These are phyloP conservation scores for Pardalotus punctatus DNA, from an alignment of 2,113 vertebrate species.

Conservation along the genomic window DNA sequence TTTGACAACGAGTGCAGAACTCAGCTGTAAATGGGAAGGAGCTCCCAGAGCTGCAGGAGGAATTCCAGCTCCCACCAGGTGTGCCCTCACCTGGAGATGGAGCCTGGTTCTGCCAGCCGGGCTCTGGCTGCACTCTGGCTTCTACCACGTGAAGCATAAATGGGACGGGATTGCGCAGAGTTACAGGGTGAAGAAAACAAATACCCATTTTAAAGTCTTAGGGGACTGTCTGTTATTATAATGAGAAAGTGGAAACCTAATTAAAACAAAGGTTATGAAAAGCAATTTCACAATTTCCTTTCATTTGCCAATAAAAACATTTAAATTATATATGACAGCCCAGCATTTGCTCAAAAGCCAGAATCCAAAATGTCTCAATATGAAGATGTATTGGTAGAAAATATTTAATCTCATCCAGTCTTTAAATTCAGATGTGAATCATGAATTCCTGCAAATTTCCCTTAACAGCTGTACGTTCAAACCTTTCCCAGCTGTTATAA, in stretches of 20 bases:
- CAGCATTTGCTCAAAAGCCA: not conserved
- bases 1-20: not conserved
- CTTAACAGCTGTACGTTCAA: slow-evolving; percentile 28
- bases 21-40: not conserved
- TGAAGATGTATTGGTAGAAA: slow-evolving; percentile 27
- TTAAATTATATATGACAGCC: not conserved
- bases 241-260: slow-evolving; percentile 17
- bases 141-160: not conserved
- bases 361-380: not conserved
- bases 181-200: slow-evolving; percentile 9
- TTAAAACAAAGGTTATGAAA: slow-evolving; percentile 38
- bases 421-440: slow-evolving; percentile 40
- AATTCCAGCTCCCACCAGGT: not conserved
- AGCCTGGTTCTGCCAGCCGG: not conserved
- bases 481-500: slow-evolving; percentile 21
- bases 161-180: not conserved
- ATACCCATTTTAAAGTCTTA: not conserved
- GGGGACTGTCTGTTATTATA: not conserved
- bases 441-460: slow-evolving; percentile 40
- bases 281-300: slow-evolving; percentile 33
- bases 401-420: slow-evolving; percentile 27
- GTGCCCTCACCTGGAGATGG: not conserved
- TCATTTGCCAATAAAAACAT: slow-evolving; percentile 22
- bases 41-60: not conserved
- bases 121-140: not conserved